Base-by-base conservation (phyloP, 2,888 invertebrate genomes). In the Lomographa bimaculata region DNA sequence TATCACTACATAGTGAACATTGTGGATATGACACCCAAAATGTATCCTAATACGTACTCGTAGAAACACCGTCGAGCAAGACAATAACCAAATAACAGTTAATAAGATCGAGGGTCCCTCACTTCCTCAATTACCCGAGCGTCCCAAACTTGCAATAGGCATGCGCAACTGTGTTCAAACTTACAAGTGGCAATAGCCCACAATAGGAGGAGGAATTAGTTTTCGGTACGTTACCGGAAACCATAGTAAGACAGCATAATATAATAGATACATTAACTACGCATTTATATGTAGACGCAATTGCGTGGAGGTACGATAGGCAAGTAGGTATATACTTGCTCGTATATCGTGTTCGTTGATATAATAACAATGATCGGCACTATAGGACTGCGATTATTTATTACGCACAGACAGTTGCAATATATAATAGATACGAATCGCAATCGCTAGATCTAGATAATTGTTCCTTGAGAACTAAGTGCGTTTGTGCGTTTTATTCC, bases 51-150 rank as follows among this genome's bases (percentile, higher is more conserved):
- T n/a, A n/a, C n/a, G n/a, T n/a, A n/a, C n/a, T n/a, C n/a, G n/a
- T n/a, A n/a, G n/a, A n/a, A 33, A 17, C 11, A 33, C 39, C 10
- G 41, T 39, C 28, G 39, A 38, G 32, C 21, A 43, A 43, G 45
- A 35, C 47, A 44, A 46, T 50, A 50, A 50, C 45, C 57, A 36
- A 43, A 45, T 48, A 50, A 49, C 46, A 58, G 57, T 64, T 62
- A 59, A 60, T 56, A 59, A 55, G 55, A 56, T 62, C 51, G 54
- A 47, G 61, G 60, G 59, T 46, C 48, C 49, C 53, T 54, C 48
- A 51, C 51, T 53, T 59, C 55, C 59, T 57, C 54, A 55, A 54
- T 58, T 54, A 53, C 39, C 39, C 46, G 27, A 47, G 46, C 50
- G 50, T 39, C 35, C 28, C 49, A 28, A 50, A 52, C 45, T 47